A percentile compares a stretch with the other conserved stretches of the same genome.
These are phyloP conservation scores for Mesopsocus fuscifrons DNA, from an alignment of 2,888 invertebrate genomes.

Conservation along the genomic window DNA sequence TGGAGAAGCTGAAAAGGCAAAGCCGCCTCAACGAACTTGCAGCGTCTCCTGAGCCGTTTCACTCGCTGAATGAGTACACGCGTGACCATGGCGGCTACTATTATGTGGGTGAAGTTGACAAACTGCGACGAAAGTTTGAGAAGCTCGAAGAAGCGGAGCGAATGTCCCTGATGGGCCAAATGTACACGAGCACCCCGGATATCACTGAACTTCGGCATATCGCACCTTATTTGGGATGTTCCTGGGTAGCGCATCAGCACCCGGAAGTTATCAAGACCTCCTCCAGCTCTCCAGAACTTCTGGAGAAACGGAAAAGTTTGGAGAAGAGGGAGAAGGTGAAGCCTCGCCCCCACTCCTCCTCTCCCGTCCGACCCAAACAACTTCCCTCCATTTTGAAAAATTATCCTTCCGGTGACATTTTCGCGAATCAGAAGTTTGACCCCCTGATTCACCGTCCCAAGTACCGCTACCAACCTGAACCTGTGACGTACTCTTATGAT, in stretches of 20 bases:
- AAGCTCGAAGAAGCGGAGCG: slow-evolving; percentile 25
- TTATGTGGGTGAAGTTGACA: slow-evolving; percentile 48
- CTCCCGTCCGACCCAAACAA: slow-evolving; percentile 28
- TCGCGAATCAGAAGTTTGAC: slow-evolving; percentile 50
- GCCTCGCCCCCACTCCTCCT: slow-evolving; percentile 18
- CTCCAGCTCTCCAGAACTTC: slow-evolving; percentile 15
- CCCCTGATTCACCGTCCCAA: slow-evolving; percentile 54
- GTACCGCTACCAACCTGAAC: slow-evolving; percentile 54
- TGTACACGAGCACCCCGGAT: slow-evolving; percentile 64
- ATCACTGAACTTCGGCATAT: slow-evolving; percentile 57
- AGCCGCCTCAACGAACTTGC: slow-evolving; percentile 14
- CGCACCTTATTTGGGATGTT: slow-evolving; percentile 55
- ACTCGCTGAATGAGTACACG: slow-evolving; percentile 1
- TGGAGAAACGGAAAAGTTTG: slow-evolving; percentile 12
- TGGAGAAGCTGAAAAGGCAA: slow-evolving; percentile 12
- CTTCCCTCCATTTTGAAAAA: slow-evolving; percentile 23
- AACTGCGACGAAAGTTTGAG: slow-evolving; percentile 52
- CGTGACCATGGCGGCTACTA: slow-evolving; percentile 18
- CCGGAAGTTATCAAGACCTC: slow-evolving; percentile 36
- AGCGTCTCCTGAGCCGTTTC: neutral
- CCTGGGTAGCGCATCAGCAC: slow-evolving; percentile 64
- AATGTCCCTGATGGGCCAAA: slow-evolving; percentile 49
- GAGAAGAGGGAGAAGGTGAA: slow-evolving; percentile 17
- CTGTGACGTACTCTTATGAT: slow-evolving; percentile 18
- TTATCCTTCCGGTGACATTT: slow-evolving; percentile 25